These are phyloP conservation scores for Euglossa dilemma DNA, from an alignment of 1,140 invertebrate species.

Conservation along the genomic window DNA sequence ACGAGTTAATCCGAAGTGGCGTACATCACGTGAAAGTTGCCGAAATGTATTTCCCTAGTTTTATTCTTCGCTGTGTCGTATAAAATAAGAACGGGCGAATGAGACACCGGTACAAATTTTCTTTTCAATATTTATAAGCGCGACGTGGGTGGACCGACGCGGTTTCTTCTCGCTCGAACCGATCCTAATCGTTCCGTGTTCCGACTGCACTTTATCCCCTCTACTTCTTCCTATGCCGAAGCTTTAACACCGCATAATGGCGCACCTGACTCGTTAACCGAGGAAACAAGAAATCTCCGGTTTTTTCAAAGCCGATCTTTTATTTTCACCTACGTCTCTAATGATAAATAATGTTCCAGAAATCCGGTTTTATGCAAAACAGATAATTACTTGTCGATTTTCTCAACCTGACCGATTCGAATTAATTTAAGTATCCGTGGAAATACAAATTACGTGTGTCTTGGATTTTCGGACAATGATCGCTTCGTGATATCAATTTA, in stretches of 20 bases:
- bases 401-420: too few species aligned
- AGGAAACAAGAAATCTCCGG: background rate
- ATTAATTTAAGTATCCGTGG: too few species aligned
- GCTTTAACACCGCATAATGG: constrained; percentile 10
- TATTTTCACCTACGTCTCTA: background rate
- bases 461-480: too few species aligned
- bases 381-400: too few species aligned
- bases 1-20: background rate
- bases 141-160: constrained; percentile 38
- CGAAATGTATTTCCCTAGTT: background rate
- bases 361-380: too few species aligned
- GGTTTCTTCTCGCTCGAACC: constrained; percentile 15
- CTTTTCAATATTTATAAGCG: constrained; percentile 44
- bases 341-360: background rate
- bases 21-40: background rate
- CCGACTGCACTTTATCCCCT: constrained; percentile 9
- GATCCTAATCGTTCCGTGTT: constrained; percentile 44
- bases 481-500: too few species aligned
- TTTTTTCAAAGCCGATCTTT: background rate
- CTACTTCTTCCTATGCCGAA: background rate
- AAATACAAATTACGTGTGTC: too few species aligned
- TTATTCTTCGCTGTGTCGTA: background rate
- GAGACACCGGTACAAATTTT: constrained; percentile 21
- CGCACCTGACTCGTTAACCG: constrained; percentile 34
- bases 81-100: background rate